These are phyloP conservation scores for Laterallus jamaicensis DNA, from an alignment of 2,113 vertebrate species.

Conservation along the genomic window DNA sequence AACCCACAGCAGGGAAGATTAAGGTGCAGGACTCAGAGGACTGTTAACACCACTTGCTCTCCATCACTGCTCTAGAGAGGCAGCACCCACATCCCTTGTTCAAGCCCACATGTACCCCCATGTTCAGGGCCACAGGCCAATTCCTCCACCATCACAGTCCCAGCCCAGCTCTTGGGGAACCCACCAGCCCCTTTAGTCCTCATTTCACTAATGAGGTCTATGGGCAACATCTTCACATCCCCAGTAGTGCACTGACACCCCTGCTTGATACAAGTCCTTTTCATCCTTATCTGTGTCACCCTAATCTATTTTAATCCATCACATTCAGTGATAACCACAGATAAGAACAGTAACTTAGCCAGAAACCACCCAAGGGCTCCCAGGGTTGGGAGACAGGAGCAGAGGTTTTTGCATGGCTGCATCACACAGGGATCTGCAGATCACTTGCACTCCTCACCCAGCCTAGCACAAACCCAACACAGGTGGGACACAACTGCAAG, in stretches of 20 bases:
- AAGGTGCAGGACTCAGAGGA: background rate
- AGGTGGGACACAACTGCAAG: rapidly evolving
- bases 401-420: background rate
- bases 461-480: rapidly evolving
- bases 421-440: background rate
- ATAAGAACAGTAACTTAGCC: background rate
- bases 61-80: background rate
- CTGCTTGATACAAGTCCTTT: background rate
- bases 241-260: rapidly evolving
- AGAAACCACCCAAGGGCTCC: background rate
- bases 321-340: background rate
- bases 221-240: background rate
- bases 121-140: background rate
- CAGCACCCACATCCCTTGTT: background rate
- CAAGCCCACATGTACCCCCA: too few species aligned
- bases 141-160: background rate
- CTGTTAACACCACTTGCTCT: background rate
- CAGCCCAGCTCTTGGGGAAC: background rate
- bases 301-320: background rate
- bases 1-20: background rate
- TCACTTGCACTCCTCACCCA: background rate
- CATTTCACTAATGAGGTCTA: background rate
- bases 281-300: background rate
- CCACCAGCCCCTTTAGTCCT: background rate
- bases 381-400: background rate